phyloP scores from a whole-genome alignment of 2,888 invertebrate genomes.

The Sesia apiformis region DNA sequence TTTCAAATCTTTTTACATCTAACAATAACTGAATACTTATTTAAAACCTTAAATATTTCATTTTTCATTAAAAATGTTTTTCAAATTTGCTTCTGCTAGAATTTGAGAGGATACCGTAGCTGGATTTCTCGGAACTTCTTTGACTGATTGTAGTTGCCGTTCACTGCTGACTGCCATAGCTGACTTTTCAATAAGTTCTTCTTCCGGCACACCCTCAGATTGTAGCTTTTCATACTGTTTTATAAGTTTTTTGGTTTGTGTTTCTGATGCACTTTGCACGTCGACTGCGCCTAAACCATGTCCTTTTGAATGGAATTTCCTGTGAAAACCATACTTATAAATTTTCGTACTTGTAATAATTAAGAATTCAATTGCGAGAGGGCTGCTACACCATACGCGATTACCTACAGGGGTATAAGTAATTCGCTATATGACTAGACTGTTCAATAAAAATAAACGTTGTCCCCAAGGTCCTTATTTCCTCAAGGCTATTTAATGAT shows the following conservation, averaged over 20 bases:
- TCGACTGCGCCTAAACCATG: constrained; percentile 72
- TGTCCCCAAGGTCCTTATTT: too few species aligned
- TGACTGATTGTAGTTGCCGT: constrained; percentile 24
- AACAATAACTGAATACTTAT: too few species aligned
- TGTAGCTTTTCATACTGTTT: constrained; percentile 75
- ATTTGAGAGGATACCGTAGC: constrained; percentile 45
- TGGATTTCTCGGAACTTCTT: constrained; percentile 24
- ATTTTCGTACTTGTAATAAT: background rate
- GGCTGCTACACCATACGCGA: too few species aligned
- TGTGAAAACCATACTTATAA: constrained; percentile 34
- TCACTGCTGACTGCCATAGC: constrained; percentile 33
- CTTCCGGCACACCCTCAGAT: constrained; percentile 64
- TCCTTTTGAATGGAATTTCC: constrained; percentile 78
- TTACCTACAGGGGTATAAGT: too few species aligned
- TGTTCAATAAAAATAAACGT: too few species aligned
- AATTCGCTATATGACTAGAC: too few species aligned
- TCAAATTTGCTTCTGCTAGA: constrained; percentile 35
- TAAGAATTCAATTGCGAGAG: too few species aligned
- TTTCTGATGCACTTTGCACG: constrained; percentile 66
- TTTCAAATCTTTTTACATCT: too few species aligned
- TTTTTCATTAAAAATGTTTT: constrained; percentile 44
- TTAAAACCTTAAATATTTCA: too few species aligned
- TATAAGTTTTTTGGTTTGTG: constrained; percentile 76
- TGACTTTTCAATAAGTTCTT: constrained; percentile 61
- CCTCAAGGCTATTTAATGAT: too few species aligned